phyloP scores from a whole-genome alignment of 35 echinoderm and acorn worm genomes.

The Acanthaster planci region DNA sequence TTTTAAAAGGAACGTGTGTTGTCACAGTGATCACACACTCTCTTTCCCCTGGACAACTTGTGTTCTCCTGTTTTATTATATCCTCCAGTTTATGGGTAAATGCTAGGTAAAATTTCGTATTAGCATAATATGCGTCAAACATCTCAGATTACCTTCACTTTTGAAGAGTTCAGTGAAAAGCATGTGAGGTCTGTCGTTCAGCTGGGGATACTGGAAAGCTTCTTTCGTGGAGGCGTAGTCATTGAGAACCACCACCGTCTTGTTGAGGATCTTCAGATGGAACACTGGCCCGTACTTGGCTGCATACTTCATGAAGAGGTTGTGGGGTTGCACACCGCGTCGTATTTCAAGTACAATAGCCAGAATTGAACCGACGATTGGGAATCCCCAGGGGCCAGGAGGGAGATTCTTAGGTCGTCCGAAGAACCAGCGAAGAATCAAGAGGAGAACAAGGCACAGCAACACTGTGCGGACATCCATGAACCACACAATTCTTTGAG shows the following conservation, averaged over 20 bases:
- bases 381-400: not conserved
- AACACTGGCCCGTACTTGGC: slow-evolving; percentile 7
- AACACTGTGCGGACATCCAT: not conserved
- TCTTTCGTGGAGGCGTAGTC: not conserved
- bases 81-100: too few species aligned
- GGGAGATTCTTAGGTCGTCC: not conserved
- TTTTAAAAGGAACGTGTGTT: too few species aligned
- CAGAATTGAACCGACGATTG: not conserved
- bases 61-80: too few species aligned
- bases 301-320: slow-evolving; percentile 1
- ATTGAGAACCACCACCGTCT: not conserved
- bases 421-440: not conserved
- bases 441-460: not conserved
- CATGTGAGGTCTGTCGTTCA: not conserved
- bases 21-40: too few species aligned
- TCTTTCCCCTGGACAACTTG: too few species aligned
- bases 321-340: not conserved
- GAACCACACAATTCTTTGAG: not conserved
- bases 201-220: slow-evolving; percentile 8
- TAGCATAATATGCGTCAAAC: too few species aligned
- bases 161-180: too few species aligned
- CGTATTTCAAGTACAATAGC: not conserved
- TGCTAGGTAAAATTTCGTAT: too few species aligned
- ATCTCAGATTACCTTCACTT: too few species aligned
- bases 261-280: not conserved